These are phyloP conservation scores for Chrysomela aeneicollis DNA, from an alignment of 2,888 invertebrate genomes.

Conservation along the genomic window DNA sequence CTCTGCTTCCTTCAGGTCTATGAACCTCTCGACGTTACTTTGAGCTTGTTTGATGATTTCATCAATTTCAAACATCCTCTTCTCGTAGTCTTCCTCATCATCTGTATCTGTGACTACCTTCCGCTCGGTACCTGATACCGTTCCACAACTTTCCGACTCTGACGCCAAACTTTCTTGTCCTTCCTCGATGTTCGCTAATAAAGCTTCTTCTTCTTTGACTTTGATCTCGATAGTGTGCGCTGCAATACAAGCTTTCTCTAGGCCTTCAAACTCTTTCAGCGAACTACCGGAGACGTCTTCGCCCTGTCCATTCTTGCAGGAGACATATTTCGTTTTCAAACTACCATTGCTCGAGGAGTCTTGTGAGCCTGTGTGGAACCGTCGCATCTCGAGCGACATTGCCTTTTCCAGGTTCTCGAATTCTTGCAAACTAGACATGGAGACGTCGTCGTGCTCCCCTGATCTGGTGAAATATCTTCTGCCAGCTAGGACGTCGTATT, in stretches of 20 bases:
- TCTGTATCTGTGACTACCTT: constrained; percentile 66
- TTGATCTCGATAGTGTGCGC: constrained; percentile 83
- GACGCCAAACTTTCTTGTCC: constrained; percentile 64
- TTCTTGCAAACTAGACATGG: constrained; percentile 91
- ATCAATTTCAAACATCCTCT: constrained; percentile 73
- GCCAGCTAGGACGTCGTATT: constrained; percentile 86
- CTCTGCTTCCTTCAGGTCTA: constrained; percentile 66
- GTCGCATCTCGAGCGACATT: constrained; percentile 80
- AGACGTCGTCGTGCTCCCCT: constrained; percentile 91
- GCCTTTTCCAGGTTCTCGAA: constrained; percentile 92
- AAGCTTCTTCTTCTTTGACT: constrained; percentile 85
- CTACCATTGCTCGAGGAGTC: constrained; percentile 86
- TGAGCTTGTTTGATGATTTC: constrained; percentile 74
- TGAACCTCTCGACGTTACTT: constrained; percentile 70
- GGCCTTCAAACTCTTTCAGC: constrained; percentile 89
- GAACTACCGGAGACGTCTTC: constrained; percentile 89
- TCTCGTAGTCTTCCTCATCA: constrained; percentile 69
- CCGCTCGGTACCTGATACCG: constrained; percentile 70
- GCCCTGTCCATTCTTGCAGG: constrained; percentile 77
- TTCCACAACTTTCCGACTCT: constrained; percentile 68
- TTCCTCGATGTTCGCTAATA: constrained; percentile 68
- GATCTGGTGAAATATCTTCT: constrained; percentile 81
- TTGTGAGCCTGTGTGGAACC: constrained; percentile 75
- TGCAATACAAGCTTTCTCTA: constrained; percentile 88
- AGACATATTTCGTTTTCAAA: constrained; percentile 74